Evolutionary conservation across 2,113 vertebrate genomes (phyloP), one percentile per base, ranked within the genome.

Genomic region (Melanostigma gelatinosum): DNA sequence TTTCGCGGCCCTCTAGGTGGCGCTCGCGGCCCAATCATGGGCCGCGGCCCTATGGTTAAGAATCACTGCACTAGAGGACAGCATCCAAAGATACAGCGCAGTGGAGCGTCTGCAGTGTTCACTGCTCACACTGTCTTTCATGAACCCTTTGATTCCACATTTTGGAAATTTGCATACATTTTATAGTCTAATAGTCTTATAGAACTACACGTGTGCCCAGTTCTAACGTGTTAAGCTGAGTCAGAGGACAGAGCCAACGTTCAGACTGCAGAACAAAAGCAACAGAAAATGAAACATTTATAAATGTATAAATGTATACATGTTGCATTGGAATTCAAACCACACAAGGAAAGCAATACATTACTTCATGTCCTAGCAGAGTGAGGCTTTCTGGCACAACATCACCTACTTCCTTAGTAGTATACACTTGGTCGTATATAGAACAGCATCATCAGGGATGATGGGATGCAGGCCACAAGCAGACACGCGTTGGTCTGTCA

Each of bases 51-150:
- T n/a, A n/a, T n/a, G n/a, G n/a, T n/a, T n/a, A n/a, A n/a, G n/a
- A n/a, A n/a, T n/a, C n/a, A n/a, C n/a, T n/a, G n/a, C 90, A 89
- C 90, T 79, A 89, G 88, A 85, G 88, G 81, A 22, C 90, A 90
- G 83, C 38, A 46, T 82, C n/a, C 12, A 74, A 27, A 73, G 78
- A 66, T 64, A 24, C 48, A 69, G 68, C 48, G 50, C 42, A 66
- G 27, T 20, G 36, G 9, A 76, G 48, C 10, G 32, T 72, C 65
- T 76, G 29, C 67, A 48, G 24, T 29, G 27, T 58, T 32, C 4
- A 12, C 40, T 57, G n/a, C 4, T 52, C n/a, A 52, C 22, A 36
- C 13, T 22, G 12, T 42, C 16, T 48, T 58, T 60, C 6, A 52
- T 29, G 2, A 36, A 8, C 6, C 13, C 6, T 55, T 42, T 52